Evolutionary conservation across 2,888 invertebrate species (phyloP).

Genomic region (Campopleginae sp.): DNA sequence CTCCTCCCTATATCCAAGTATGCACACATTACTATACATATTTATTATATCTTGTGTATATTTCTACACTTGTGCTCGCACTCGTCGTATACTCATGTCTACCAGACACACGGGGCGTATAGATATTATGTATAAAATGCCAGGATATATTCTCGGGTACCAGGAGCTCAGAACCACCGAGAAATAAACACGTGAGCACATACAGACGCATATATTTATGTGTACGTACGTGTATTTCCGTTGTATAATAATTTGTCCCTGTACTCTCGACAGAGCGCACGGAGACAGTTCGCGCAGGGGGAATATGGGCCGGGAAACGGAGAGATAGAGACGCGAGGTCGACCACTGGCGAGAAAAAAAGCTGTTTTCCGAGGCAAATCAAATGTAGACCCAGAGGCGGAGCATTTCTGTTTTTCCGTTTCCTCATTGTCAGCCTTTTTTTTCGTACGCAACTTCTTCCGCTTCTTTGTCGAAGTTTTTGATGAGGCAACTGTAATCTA

Average conservation of each 20-base stretch:
- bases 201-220: background rate
- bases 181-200: conserved; percentile 36
- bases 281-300: conserved; percentile 2
- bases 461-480: conserved; percentile 7
- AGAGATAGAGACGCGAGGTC: conserved; percentile 3
- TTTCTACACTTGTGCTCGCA: background rate
- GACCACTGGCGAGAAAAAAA: background rate
- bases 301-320: background rate
- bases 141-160: conserved; percentile 53
- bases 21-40: conserved; percentile 10
- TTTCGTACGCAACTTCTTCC: background rate
- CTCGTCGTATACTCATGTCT: conserved; percentile 2
- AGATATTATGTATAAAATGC: conserved; percentile 60
- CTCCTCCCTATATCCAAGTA: conserved; percentile 8
- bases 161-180: conserved; percentile 43
- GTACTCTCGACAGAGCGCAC: conserved; percentile 25
- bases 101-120: background rate
- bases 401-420: background rate
- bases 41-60: conserved; percentile 9
- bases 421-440: background rate
- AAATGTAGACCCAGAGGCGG: background rate
- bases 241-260: conserved; percentile 45
- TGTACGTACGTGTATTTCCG: conserved; percentile 34
- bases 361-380: background rate
- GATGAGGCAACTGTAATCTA: conserved; percentile 17